Evolutionary conservation across 2,113 vertebrate genomes (phyloP), one percentile per base, ranked within the genome.

Genomic region (Gadus macrocephalus): DNA sequence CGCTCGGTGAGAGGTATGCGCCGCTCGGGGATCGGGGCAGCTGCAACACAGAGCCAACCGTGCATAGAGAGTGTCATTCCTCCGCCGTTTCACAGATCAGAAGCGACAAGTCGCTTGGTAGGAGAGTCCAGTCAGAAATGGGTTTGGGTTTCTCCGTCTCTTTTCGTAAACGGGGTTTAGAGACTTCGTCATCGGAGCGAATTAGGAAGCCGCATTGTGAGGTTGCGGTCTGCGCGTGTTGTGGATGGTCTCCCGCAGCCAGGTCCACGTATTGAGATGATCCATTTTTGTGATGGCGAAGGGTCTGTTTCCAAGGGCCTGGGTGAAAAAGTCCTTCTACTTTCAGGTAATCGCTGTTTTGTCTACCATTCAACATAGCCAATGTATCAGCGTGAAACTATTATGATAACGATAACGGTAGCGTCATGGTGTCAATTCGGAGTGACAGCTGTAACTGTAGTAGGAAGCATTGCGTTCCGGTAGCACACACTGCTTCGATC

Each of bases 261-360:
- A 84, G 88, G 77, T 89, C 83, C 84, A 81, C 89, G 87, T 83
- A 89, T 88, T 94, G 94, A 91, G 82, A 96, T 96, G 95, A 93
- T 91, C 90, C 71, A 88, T 92, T 92, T 89, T 74, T 92, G 91
- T 92, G 89, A 97, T 97, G 95, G 95, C 95, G 92, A 96, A 92
- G 92, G 91, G 90, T 91, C 91, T 96, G 87, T 92, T 95, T 90
- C 88, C 94, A 89, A 93, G 94, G 90, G 92, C 94, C 92, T 96
- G 95, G 93, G 91, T 95, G 70, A 93, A 93, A 85, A 96, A 93
- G 86, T 93, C 93, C 62, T 93, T 87, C 78, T 92, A 92, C 82
- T 92, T 94, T 80, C 95, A 96, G 94, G 95, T 96, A 94, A 82
- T 25, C 19, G 19, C 28, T 59, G 19, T n/a, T 42, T 15, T 38